Base-by-base conservation (phyloP, 2,113 vertebrate species). In the Anhinga anhinga region DNA sequence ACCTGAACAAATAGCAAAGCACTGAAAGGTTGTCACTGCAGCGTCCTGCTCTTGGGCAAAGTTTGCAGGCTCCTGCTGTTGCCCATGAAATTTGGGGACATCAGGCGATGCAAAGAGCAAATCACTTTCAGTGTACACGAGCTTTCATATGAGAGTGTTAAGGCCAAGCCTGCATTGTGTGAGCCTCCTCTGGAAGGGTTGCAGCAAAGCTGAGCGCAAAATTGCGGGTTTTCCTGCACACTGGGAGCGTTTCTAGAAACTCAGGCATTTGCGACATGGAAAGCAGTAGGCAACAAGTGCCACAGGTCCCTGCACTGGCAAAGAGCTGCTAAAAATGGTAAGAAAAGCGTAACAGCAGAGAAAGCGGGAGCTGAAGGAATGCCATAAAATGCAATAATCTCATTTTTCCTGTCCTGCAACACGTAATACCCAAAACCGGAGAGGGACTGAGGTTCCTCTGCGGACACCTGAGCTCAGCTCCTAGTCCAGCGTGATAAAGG, bases 191-290 rank as follows among this genome's bases (percentile, higher is more conserved):
- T 61, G 67, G 34, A 65, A 72, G 29, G 49, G 81, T 6, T 58
- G 53, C 77, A 94, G 72, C 61, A 62, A 58, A 66, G 47, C 45
- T 34, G 26, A 34, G 62, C 42, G 47, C 18, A 38, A 30, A 80
- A 1, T 0, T 27, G 19, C 4, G n/a, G 52, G 19, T 8, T 34
- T 83, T 70, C 15, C 19, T 50, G 50, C 32, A 30, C 17, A 2
- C 15, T 70, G 61, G 17, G 27, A 58, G 79, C 32, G 13, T 18
- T 89, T n/a, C 66, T 69, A 66, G 53, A 73, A 78, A 21, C 5
- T 10, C 49, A 38, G 27, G 13, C 0, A 1, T 52, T 18, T 29
- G n/a, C 38, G 26, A 13, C 9, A 32, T 2, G 21, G 36, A n/a
- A 45, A 26, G 36, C 44, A 34, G 36, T 1, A 14, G 71, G 56